Base-by-base conservation (phyloP, 1,140 invertebrate species). In the Drosophila nigromelanica region DNA sequence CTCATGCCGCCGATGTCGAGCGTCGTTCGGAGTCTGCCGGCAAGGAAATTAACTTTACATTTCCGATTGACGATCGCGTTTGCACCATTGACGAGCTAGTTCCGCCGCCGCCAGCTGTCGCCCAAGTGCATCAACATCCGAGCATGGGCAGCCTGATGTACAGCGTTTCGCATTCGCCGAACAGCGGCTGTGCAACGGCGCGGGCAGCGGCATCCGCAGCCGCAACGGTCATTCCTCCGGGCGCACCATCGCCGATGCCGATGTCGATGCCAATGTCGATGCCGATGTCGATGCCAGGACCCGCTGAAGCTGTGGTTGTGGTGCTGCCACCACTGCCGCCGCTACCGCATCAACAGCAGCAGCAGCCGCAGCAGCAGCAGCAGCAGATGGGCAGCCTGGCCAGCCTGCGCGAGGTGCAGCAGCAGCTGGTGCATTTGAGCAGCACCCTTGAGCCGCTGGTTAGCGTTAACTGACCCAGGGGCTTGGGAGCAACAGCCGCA, bases 21-120 rank as follows among this genome's bases (percentile, higher is more conserved):
- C 51, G 45, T 12, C 7, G 45, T 33, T 8, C 50, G 8, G 51
- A 50, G 0, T 87, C 83, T 21, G 71, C 43, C 30, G 76, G 76
- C 58, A 92, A 90, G 52, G 91, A 92, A 78, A 92, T 91, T 42
- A 92, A 90, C 81, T 92, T 92, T 51, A 92, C 89, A 40, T 92
- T 92, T 63, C 91, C 90, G 64, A 87, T 92, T 35, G 91, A 91
- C 43, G 91, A 92, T 80, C 89, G 89, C 27, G 91, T 92, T 33
- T 92, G 91, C 66, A 92, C 91, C 27, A 91, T 92, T 70, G 91
- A 92, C 71, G 91, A 92, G 18, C 61, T 92, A 35, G 74, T 91
- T 5, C 83, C 91, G 8, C 78, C 89, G 18, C 83, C 86, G n/a
- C 79, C 78, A 1, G 52, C 69, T 27, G 24, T 39, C 24, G 58